A percentile compares a stretch with the other conserved stretches of the same genome.
Conservation (phyloP, 1,140 invertebrate genomes). For the Drosophila lowei region DNA sequence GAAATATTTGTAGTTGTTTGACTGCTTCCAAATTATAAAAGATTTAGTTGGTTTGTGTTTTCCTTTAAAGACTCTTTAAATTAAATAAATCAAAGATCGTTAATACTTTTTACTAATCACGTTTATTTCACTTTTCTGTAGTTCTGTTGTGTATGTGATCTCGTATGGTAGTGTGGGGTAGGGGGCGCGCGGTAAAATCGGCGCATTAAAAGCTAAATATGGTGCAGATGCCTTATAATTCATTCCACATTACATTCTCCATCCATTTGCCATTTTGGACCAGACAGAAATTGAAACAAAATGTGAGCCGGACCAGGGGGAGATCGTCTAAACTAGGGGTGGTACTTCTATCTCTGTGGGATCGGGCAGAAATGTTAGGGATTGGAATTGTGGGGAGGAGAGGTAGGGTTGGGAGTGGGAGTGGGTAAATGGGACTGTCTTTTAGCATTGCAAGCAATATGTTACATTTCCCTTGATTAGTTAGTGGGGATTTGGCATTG, state of each 20-base stretch:
- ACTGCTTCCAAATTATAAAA: no score
- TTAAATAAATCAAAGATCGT: conserved; percentile 6
- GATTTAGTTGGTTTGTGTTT: neutral
- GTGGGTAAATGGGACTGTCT: conserved; percentile 29
- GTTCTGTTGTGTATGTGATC: conserved; percentile 59
- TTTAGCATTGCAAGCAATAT: conserved; percentile 37
- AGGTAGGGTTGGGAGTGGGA: neutral
- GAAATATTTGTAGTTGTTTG: no score
- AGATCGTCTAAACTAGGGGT: conserved; percentile 67
- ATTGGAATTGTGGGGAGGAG: neutral
- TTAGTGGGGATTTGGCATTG: conserved; percentile 60
- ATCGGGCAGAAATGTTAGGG: neutral
- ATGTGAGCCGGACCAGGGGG: conserved; percentile 42
- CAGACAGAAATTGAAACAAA: conserved; percentile 39
- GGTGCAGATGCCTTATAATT: conserved; percentile 57
- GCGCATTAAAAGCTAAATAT: conserved; percentile 71
- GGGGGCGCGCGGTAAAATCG: conserved; percentile 33
- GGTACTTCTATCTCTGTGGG: conserved; percentile 20
- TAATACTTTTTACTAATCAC: conserved; percentile 72
- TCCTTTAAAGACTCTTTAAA: no score
- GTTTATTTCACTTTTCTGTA: conserved; percentile 70
- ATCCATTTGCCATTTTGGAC: conserved; percentile 41
- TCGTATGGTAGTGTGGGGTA: conserved; percentile 45
- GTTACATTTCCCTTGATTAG: conserved; percentile 1
- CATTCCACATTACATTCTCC: conserved; percentile 24